Conservation (phyloP, 2,888 invertebrate genomes). For the Cistogaster globosa region DNA sequence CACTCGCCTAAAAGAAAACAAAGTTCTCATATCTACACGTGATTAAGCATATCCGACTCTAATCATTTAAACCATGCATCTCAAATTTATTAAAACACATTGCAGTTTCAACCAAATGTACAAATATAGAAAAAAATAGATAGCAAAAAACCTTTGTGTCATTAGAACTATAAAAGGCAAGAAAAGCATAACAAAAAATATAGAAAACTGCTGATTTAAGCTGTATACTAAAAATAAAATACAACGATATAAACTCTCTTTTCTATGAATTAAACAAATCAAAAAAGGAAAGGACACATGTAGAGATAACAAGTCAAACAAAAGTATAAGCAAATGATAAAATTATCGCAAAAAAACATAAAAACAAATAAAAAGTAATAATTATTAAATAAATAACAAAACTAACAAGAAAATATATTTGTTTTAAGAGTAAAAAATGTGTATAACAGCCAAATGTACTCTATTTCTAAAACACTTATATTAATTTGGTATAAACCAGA, state of each 20-base stretch:
- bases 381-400: too few relatives aligned
- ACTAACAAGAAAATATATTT: too few relatives aligned
- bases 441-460: too few relatives aligned
- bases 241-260: slow-evolving; percentile 1
- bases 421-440: too few relatives aligned
- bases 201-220: neutral
- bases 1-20: too few relatives aligned
- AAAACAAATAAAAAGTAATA: too few relatives aligned
- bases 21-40: too few relatives aligned
- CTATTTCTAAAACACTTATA: too few relatives aligned
- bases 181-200: slow-evolving; percentile 5
- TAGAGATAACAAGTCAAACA: slow-evolving; percentile 1
- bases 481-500: too few relatives aligned
- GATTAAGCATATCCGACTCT: too few relatives aligned
- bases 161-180: slow-evolving; percentile 53
- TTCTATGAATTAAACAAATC: slow-evolving; percentile 34
- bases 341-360: too few relatives aligned
- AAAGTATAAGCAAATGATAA: too few relatives aligned
- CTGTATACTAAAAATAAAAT: neutral
- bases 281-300: slow-evolving; percentile 24
- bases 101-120: slow-evolving; percentile 26
- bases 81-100: slow-evolving; percentile 11
- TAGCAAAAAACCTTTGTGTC: slow-evolving; percentile 19
- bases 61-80: neutral
- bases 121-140: slow-evolving; percentile 44